Base-by-base conservation (phyloP, 2,888 invertebrate genomes). In the Phalangium opilio region DNA sequence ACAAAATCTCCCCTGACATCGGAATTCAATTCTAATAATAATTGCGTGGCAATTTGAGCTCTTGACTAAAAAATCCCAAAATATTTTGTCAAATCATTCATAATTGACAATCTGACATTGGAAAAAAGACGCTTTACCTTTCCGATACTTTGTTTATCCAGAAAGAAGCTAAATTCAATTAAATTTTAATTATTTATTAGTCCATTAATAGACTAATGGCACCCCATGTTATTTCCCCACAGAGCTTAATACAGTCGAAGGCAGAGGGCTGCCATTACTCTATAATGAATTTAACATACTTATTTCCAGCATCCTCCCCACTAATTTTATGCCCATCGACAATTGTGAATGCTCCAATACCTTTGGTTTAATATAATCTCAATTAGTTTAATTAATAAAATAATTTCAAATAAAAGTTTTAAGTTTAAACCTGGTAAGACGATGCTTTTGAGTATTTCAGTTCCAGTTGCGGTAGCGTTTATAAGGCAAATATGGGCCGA, bases 1-100 rank as follows among this genome's bases (percentile, higher is more conserved):
- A 95, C 81, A 61, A 80, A 86, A 68, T 90, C 85, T 0, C 95
- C 95, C 61, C 80, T 76, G 0, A 91, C 95, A 65, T 93, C 90
- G 1, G 83, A 76, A 72, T 96, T 96, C 43, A 96, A 67, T 70
- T 96, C 95, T 50, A 84, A 68, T 46, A 96, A 68, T 44, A 85
- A 71, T 55, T 83, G 78, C 48, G 84, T 80, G 0, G 87, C 78
- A 51, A 82, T 79, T 59, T 84, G 77, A 1, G 89, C 93, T 64
- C 90, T 75, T 15, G 84, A 80, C 64, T 66, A 46, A 32, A 47
- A 53, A 48, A 36, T 21, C 33, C 14, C 8, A 46, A 42, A 46
- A 21, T 27, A 27, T 8, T 7, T 27, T 27, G 27, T 27, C 5
- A 27, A 27, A 27, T 27, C 27, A 27, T n/a, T n/a, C n/a, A n/a